Evolutionary conservation across 2,113 vertebrate species (phyloP).

Genomic region (Microcebus lehilahytsara): DNA sequence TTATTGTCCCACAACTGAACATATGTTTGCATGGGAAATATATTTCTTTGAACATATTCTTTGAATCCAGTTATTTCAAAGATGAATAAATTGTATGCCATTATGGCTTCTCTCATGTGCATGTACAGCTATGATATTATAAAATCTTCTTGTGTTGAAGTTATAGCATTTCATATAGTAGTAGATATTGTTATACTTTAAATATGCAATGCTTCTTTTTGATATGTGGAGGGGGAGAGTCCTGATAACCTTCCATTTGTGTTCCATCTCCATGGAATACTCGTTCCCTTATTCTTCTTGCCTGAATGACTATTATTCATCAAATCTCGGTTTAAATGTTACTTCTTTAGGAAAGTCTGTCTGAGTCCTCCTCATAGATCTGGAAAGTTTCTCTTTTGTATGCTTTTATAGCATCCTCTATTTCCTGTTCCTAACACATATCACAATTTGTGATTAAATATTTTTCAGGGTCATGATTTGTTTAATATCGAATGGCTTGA

Average conservation of each 20-base stretch:
- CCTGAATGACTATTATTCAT: neutral
- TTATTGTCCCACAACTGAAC: neutral
- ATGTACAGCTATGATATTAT: neutral
- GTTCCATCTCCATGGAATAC: neutral
- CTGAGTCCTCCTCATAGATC: neutral
- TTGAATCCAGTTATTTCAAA: slow-evolving; percentile 17
- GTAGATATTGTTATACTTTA: neutral
- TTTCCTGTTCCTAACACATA: neutral
- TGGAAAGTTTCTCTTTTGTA: neutral
- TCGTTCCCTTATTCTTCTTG: neutral
- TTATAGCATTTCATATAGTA: neutral
- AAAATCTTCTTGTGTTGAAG: neutral
- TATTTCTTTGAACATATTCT: neutral
- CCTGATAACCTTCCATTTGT: neutral
- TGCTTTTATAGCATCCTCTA: neutral
- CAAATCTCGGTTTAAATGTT: neutral
- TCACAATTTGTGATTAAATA: neutral
- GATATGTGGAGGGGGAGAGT: neutral
- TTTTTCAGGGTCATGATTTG: neutral
- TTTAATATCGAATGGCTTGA: neutral
- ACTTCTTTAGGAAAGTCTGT: neutral
- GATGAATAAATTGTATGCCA: neutral
- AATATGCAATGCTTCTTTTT: neutral
- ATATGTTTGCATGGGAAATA: neutral
- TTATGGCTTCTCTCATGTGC: neutral